Conservation (phyloP, 1,140 invertebrate genomes). For the Temnothorax nylanderi region DNA sequence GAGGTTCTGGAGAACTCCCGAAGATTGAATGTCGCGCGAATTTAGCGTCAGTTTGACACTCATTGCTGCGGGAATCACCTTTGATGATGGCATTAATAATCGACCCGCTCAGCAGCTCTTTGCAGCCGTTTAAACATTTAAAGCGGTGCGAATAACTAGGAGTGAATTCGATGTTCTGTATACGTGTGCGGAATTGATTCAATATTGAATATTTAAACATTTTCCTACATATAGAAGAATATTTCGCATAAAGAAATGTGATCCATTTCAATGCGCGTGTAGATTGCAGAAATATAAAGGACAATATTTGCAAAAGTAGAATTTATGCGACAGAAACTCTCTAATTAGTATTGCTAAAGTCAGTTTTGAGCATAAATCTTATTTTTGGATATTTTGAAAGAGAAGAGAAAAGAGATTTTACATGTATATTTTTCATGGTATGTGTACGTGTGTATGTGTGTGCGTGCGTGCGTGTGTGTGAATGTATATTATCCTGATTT, state of each 20-base stretch:
- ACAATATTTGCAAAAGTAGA: neutral
- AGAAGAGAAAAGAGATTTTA: neutral
- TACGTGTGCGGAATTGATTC: neutral
- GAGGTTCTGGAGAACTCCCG: constrained; percentile 52
- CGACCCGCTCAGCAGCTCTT: constrained; percentile 1
- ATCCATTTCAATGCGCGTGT: neutral
- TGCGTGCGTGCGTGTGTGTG: neutral
- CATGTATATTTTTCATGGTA: neutral
- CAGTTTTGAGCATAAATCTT: neutral
- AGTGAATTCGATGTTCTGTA: neutral
- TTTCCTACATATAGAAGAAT: neutral
- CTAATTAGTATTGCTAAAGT: neutral
- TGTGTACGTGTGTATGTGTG: no score
- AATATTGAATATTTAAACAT: neutral
- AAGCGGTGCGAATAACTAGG: neutral
- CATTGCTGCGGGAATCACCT: constrained; percentile 47
- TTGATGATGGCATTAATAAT: constrained; percentile 54
- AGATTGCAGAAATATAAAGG: neutral
- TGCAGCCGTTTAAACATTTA: constrained; percentile 33
- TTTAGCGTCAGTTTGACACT: constrained; percentile 62
- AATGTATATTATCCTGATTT: constrained; percentile 14
- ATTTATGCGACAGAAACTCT: neutral
- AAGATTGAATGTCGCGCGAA: constrained; percentile 59
- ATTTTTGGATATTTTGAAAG: neutral
- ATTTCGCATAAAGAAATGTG: neutral